Base-by-base conservation (phyloP, 1,140 invertebrate genomes). In the Drosophila willistoni region DNA sequence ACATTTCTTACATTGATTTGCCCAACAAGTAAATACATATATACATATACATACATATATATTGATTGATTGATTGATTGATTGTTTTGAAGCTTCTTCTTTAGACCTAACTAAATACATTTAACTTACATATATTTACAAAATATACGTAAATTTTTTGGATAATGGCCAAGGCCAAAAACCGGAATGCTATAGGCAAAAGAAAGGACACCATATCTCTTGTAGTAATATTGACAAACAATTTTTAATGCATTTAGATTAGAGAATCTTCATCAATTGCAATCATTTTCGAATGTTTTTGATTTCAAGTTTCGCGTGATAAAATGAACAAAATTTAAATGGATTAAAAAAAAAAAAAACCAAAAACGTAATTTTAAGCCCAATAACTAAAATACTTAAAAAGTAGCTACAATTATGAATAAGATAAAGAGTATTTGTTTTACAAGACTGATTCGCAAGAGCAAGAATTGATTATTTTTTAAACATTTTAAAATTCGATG, bases 361-460 rank as follows among this genome's bases (percentile, higher is more conserved):
- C 9, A 22, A 19, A 22, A 22, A 44, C n/a, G 64, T 79, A 74
- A 68, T 67, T 85, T 73, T 77, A 77, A 68, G 62, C 12, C 10
- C 36, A 39, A 13, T 39, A 39, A 39, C 36, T 12, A 39, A 39
- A 47, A 77, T 83, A 89, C 77, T 89, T 89, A 41, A 79, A 87
- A 83, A 89, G 83, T 89, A 89, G 83, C 17, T 51, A 89, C 55
- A 74, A 83, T 73, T 82, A 79, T 69, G 63, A 55, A 72, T 73
- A 81, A 76, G 71, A 62, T 29, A 57, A 70, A 72, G 60, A 69
- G 13, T 29, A 54, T 42, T 22, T 63, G 42, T 56, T 22, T 22
- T 4, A 51, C 9, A 9, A 22, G 17, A 2, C 4, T 3, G 7
- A 2, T 22, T 12, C 9, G 17, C 1, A 51, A 9, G 19, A 22